Base-by-base conservation (phyloP, 2,888 invertebrate species). In the Halictus quadricinctus region DNA sequence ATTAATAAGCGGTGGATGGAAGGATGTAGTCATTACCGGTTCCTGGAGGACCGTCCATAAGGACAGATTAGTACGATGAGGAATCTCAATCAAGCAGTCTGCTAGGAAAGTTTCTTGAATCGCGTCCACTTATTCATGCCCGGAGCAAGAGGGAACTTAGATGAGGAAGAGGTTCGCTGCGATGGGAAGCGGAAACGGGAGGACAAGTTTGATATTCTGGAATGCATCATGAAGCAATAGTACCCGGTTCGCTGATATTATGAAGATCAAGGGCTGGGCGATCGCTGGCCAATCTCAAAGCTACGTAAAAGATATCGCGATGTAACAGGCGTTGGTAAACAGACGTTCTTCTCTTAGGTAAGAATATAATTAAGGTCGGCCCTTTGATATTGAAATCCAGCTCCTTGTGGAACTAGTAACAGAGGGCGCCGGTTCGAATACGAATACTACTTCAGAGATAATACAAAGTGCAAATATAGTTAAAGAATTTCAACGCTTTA, bases 91-190 rank as follows among this genome's bases (percentile, higher is more conserved):
- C 87, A 85, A 76, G 80, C 87, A 74, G 25, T 72, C 79, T 72
- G 76, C 64, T 72, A 74, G 76, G 86, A 89, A 92, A 91, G 85
- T 92, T 92, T 87, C 85, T 88, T 73, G 88, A 89, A 90, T 91
- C 88, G 88, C 87, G 86, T 84, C 90, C 87, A 88, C 90, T 91
- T 92, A 91, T 90, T 91, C 91, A 88, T 87, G 88, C 90, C 86
- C 79, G 84, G 86, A 80, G 86, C 83, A 43, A 85, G 76, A 76
- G 69, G 77, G 86, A 82, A 89, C 82, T 88, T 81, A 58, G 73
- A 76, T 54, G 79, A 83, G 76, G 72, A 75, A 70, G 81, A 79
- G 70, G 48, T n/a, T n/a, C 75, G n/a, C 48, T 58, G 60, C 72
- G 66, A 60, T 36, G 58, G n/a, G 79, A 50, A 69, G 25, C 60